Conservation (phyloP, 1,140 invertebrate genomes). For the Megalopta genalis region DNA sequence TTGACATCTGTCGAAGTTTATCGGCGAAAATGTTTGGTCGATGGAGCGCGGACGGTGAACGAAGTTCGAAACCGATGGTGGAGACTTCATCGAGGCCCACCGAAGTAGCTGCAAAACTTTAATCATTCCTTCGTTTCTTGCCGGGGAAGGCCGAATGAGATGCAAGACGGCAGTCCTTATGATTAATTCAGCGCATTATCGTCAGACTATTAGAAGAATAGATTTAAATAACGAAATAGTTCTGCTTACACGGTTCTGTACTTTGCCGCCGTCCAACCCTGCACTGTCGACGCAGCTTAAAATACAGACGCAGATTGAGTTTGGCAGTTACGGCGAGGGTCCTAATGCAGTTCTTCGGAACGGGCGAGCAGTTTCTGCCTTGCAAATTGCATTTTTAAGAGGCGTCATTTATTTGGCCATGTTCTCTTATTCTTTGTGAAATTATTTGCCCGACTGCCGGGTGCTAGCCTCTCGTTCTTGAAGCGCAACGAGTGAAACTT, state of each 20-base stretch:
- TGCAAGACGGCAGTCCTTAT: conserved; percentile 54
- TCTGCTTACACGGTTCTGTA: conserved; percentile 60
- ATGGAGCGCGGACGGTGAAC: no score
- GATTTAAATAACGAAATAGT: conserved; percentile 67
- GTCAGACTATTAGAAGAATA: conserved; percentile 54
- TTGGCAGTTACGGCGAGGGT: conserved; percentile 22
- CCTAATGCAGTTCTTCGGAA: conserved; percentile 18
- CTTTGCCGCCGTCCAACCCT: conserved; percentile 21
- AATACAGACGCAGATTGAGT: conserved; percentile 35
- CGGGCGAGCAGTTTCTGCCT: conserved; percentile 20
- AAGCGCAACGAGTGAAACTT: not conserved
- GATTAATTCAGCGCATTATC: conserved; percentile 67
- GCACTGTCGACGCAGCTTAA: not conserved
- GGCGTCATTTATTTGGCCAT: conserved; percentile 16
- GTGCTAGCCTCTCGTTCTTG: not conserved
- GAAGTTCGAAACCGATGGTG: not conserved
- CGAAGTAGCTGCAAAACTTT: conserved; percentile 45
- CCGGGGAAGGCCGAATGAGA: conserved; percentile 45
- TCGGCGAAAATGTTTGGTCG: not conserved
- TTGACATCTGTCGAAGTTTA: not conserved
- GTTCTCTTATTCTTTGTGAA: conserved; percentile 20
- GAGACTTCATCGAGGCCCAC: not conserved
- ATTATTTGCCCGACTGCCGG: conserved; percentile 17
- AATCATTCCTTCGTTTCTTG: conserved; percentile 56
- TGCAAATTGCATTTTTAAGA: conserved; percentile 41